These are phyloP conservation scores for Linnaemya tessellans DNA, from an alignment of 2,888 invertebrate species.

Conservation along the genomic window DNA sequence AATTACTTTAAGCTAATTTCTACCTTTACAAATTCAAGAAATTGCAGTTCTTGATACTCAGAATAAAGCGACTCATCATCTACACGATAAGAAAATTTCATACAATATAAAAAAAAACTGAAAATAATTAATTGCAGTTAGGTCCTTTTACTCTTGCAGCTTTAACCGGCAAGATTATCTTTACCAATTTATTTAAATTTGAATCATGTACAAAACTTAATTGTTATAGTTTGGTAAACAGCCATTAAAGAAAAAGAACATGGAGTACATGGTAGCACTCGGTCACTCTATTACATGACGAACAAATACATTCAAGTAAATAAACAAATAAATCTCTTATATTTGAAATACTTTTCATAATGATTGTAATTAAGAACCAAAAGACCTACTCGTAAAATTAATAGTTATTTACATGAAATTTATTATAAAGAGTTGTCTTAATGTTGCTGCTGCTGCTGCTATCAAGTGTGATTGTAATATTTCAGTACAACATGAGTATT, in stretches of 20 bases:
- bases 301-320: neutral
- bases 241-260: neutral
- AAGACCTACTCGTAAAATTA: neutral
- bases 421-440: slow-evolving; percentile 27
- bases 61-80: too few relatives aligned
- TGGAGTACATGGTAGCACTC: neutral
- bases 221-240: slow-evolving; percentile 40
- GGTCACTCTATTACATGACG: neutral
- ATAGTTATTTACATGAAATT: slow-evolving; percentile 25
- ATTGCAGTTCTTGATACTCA: too few relatives aligned
- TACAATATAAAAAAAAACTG: too few relatives aligned
- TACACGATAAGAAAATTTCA: too few relatives aligned
- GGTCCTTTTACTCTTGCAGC: slow-evolving; percentile 6
- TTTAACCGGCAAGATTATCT: neutral
- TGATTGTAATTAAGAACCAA: slow-evolving; percentile 13
- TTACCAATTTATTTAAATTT: slow-evolving; percentile 24
- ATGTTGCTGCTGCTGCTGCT: neutral
- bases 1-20: too few relatives aligned
- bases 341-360: neutral
- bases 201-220: slow-evolving; percentile 22
- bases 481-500: slow-evolving; percentile 13
- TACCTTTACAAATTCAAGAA: too few relatives aligned
- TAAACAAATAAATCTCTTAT: neutral
- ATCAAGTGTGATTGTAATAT: slow-evolving; percentile 26
- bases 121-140: too few relatives aligned